Evolutionary conservation across 2,797 vertebrate species (phyloP), one percentile per base, ranked within the genome.

Genomic region (Sebastes steindachneri): DNA sequence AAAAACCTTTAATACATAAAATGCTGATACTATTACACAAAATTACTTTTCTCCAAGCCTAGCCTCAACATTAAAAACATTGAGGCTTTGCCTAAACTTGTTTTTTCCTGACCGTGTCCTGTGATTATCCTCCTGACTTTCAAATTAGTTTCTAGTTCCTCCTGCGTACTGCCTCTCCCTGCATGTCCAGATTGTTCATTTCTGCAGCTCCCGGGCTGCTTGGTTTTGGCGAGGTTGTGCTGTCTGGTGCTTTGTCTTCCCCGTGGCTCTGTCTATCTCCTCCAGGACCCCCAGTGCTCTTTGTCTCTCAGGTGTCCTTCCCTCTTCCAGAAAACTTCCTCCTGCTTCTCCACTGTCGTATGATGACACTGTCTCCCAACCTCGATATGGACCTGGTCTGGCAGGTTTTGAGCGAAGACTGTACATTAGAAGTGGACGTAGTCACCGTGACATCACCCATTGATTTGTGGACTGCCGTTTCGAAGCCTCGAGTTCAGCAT

Each of bases 141-240:
- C 9, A 4, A 11, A n/a, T 25, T 21, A 23, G 45, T 48, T 48
- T 19, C 54, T 25, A 57, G 31, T 29, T 29, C 33, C 23, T 66
- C 66, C 25, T 33, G 33, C 3, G 9, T 2, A 37, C 14, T 1
- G 4, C 29, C 37, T 67, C 26, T 82, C 80, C 62, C 82, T 84
- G 74, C 78, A 63, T 86, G 83, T 80, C 75, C 77, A 85, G 80
- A 86, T 88, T 85, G 86, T 71, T 85, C 37, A 79, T 88, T 86
- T 84, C 65, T 83, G 69, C 86, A 68, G 62, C 73, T 75, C 79
- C 55, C 73, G 26, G 73, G 28, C 73, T 86, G 70, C 75, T 75
- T 53, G 54, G 54, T 77, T 59, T 86, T 85, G 83, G 81, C 55
- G 12, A 79, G 37, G 53, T 29, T 0, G 4, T 28, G 67, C 75